Conservation (phyloP, 2,888 invertebrate genomes). For the Zaprionus bogoriensis region DNA sequence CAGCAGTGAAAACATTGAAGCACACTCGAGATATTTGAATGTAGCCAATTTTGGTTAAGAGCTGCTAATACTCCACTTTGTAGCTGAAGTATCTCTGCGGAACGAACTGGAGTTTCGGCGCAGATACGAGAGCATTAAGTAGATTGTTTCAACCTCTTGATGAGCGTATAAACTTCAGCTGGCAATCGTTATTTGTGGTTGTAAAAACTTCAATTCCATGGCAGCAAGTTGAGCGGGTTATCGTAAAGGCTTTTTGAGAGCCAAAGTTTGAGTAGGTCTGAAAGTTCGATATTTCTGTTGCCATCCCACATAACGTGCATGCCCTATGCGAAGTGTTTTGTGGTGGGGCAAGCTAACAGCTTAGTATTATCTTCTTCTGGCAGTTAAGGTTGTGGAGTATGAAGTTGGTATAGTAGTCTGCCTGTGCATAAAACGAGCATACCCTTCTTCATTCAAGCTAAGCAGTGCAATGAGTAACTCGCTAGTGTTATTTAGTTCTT, state of each 20-base stretch:
- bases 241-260: not conserved
- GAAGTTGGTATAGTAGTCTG: no score
- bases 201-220: not conserved
- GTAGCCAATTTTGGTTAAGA: constrained; percentile 49
- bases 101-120: not conserved
- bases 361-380: no score
- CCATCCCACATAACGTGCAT: no score
- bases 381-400: no score
- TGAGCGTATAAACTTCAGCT: not conserved
- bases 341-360: no score
- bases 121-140: not conserved
- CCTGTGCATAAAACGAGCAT: no score
- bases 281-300: no score
- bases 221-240: not conserved
- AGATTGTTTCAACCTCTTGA: not conserved
- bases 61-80: constrained; percentile 19
- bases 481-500: no score
- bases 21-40: constrained; percentile 45
- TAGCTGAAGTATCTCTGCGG: not conserved
- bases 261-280: no score
- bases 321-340: no score
- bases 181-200: not conserved
- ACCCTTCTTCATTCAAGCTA: no score
- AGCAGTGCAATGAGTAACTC: no score
- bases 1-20: constrained; percentile 47